These are phyloP conservation scores for Drosophila orena DNA, from an alignment of 1,140 invertebrate genomes.

Conservation along the genomic window DNA sequence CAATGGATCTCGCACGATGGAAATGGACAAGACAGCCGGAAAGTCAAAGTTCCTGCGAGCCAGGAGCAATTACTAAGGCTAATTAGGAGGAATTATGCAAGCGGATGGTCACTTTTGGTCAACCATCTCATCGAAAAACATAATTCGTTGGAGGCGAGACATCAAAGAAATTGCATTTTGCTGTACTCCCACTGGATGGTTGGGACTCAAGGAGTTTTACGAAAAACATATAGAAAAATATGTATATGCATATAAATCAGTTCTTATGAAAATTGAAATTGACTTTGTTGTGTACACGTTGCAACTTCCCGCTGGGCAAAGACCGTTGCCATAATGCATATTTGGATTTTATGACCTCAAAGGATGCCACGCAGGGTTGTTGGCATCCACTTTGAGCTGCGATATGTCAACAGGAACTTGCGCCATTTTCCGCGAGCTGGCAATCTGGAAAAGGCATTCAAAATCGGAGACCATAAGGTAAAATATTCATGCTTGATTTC, in stretches of 20 bases:
- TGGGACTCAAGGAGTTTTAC: slow-evolving; percentile 52
- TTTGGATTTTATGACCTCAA: slow-evolving; percentile 60
- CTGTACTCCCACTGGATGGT: slow-evolving; percentile 35
- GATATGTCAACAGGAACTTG: slow-evolving; percentile 15
- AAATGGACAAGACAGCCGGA: slow-evolving; percentile 19
- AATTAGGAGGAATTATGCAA: slow-evolving; percentile 54
- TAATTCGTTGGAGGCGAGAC: slow-evolving; percentile 46
- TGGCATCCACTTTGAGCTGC: slow-evolving; percentile 47
- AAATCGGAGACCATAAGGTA: slow-evolving; percentile 19
- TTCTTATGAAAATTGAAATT: slow-evolving; percentile 55
- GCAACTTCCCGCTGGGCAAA: slow-evolving; percentile 42
- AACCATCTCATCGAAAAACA: neutral
- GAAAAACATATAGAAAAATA: slow-evolving; percentile 12
- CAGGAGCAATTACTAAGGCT: slow-evolving; percentile 25
- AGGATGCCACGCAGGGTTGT: slow-evolving; percentile 48
- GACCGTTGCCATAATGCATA: slow-evolving; percentile 39
- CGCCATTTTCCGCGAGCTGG: slow-evolving; percentile 27
- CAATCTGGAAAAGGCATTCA: slow-evolving; percentile 36
- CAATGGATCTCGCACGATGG: slow-evolving; percentile 14
- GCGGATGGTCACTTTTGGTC: slow-evolving; percentile 29
- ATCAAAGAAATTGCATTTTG: slow-evolving; percentile 70
- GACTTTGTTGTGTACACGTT: slow-evolving; percentile 35
- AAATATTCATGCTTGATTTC: slow-evolving; percentile 15
- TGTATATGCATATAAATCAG: slow-evolving; percentile 37
- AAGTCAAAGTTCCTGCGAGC: slow-evolving; percentile 34